These are phyloP conservation scores for Desmodus rotundus DNA, from an alignment of 2,113 vertebrate genomes.

Conservation along the genomic window DNA sequence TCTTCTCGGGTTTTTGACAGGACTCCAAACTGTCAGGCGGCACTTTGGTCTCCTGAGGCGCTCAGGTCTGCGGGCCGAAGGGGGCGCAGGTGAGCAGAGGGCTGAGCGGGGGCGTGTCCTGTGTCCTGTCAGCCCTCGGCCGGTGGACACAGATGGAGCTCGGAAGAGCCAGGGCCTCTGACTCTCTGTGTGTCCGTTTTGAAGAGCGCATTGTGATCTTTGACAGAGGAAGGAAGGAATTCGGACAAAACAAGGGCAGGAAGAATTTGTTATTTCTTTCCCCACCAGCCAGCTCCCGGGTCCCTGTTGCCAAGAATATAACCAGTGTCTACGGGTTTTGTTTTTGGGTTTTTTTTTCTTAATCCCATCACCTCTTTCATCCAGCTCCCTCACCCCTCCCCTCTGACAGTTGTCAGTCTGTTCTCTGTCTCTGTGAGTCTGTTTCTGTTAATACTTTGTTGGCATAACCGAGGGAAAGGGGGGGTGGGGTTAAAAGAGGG, in stretches of 20 bases:
- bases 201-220: conserved; percentile 75
- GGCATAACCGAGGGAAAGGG: neutral
- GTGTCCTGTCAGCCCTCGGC: no score
- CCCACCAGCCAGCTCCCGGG: conserved; percentile 50
- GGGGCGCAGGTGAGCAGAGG: no score
- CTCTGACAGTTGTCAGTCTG: neutral
- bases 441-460: neutral
- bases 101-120: no score
- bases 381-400: neutral
- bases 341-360: neutral
- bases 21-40: neutral
- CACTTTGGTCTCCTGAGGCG: neutral
- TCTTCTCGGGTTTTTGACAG: conserved; percentile 14
- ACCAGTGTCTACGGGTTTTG: neutral
- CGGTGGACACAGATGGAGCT: no score
- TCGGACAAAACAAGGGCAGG: conserved; percentile 79
- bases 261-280: conserved; percentile 67
- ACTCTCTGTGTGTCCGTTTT: conserved; percentile 48
- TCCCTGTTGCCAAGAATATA: conserved; percentile 63
- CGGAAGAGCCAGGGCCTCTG: no score
- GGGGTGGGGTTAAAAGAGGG: neutral
- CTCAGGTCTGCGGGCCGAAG: no score
- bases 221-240: conserved; percentile 81
- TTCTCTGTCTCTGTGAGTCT: neutral
- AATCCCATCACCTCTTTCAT: neutral